Percentiles rank a stretch among this genome's conserved stretches.
These are phyloP conservation scores for Hemicentrotus pulcherrimus DNA, from an alignment of 35 echinoderm and acorn worm species.

Conservation along the genomic window DNA sequence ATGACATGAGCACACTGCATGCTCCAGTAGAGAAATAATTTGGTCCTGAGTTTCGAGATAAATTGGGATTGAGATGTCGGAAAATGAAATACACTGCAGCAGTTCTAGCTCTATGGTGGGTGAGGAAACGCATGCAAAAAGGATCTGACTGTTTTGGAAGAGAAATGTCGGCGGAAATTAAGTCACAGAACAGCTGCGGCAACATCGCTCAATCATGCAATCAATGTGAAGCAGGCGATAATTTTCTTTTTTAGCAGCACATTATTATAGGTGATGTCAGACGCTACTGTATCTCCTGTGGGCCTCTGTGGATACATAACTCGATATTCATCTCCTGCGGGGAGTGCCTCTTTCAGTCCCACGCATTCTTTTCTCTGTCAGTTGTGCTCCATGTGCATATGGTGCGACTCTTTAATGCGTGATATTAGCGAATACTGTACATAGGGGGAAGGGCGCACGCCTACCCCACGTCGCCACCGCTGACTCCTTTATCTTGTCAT, in stretches of 20 bases:
- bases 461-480: background rate
- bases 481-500: background rate
- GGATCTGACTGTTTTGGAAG: background rate
- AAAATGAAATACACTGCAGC: background rate
- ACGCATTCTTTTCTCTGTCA: constrained; percentile 1
- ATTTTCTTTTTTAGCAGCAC: background rate
- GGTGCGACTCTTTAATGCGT: background rate
- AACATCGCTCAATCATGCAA: background rate
- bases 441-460: background rate
- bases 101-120: background rate
- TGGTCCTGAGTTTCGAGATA: background rate
- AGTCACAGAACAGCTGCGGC: background rate
- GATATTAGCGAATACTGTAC: background rate
- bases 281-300: background rate
- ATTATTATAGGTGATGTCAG: background rate
- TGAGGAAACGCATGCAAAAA: background rate
- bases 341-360: background rate
- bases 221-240: background rate
- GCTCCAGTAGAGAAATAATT: background rate
- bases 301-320: background rate
- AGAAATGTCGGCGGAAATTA: background rate
- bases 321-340: background rate
- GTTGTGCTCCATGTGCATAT: background rate
- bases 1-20: background rate
- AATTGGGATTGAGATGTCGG: background rate